Base-by-base conservation (phyloP, 2,888 invertebrate genomes). In the Folsomia candida region DNA sequence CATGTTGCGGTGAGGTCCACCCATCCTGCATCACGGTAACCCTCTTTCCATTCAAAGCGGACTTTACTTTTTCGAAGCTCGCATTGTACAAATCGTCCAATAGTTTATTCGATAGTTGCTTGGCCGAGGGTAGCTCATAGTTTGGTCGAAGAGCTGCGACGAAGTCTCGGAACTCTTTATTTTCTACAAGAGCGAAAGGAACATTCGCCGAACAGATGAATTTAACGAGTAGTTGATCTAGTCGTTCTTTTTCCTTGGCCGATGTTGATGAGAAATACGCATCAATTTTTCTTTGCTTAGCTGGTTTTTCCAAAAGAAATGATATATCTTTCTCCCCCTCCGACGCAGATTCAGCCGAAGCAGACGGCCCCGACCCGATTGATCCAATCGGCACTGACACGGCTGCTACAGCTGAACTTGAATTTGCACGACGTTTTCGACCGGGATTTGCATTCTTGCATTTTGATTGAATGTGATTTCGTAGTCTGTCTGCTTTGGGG, bases 1-100 rank as follows among this genome's bases (percentile, higher is more conserved):
- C 66, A 1, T 58, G 22, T 9, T 69, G 69, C 1, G 18, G 58
- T 28, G 71, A 65, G 18, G 69, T 70, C 75, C 73, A 74, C n/a
- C 74, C 74, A 66, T 67, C 67, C 37, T 74, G 74, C 4, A 72
- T 51, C 0, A 74, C 25, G 0, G 59, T 51, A 14, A 67, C 71
- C 27, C 51, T 64, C 59, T 69, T 70, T 22, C 58, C 60, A 11
- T 24, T 24, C 2, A 74, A 14, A n/a, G 58, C 26, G 2, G 2
- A 26, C 1, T 58, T 66, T 29, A 69, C 37, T 51, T 25, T n/a
- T 26, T 18, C 18, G 4, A 26, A 60, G 18, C 68, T 58, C 54
- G 69, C 68, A 20, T 57, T 61, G 24, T 70, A 61, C 11, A 70
- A 61, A n/a, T 64, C 27, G 6, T 60, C 54, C 1, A 74, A 29